These are phyloP conservation scores for Zele albiditarsus DNA, from an alignment of 2,888 invertebrate species.

Conservation along the genomic window DNA sequence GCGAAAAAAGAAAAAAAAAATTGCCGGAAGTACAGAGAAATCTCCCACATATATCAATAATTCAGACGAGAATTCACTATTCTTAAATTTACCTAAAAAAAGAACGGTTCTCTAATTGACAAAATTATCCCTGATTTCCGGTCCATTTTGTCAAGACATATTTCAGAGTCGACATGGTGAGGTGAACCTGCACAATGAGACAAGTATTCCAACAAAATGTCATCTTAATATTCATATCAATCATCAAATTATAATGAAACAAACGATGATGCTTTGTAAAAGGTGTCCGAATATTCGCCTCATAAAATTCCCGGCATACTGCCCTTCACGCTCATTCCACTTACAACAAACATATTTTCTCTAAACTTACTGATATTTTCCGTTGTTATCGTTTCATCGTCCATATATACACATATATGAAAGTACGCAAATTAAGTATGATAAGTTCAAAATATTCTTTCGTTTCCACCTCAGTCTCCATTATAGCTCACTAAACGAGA, in stretches of 20 bases:
- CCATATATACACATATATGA: constrained; percentile 47
- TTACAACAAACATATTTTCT: constrained; percentile 32
- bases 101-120: constrained; percentile 13
- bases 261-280: not conserved
- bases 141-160: constrained; percentile 46
- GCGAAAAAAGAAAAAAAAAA: not conserved
- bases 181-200: constrained; percentile 30
- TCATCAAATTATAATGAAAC: constrained; percentile 25
- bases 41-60: constrained; percentile 23
- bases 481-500: constrained; percentile 61
- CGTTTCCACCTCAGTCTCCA: constrained; percentile 48
- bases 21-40: not conserved
- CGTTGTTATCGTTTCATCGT: constrained; percentile 44
- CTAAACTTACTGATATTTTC: constrained; percentile 47
- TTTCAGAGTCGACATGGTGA: constrained; percentile 36
- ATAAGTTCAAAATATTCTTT: constrained; percentile 66
- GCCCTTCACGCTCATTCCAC: constrained; percentile 35
- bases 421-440: constrained; percentile 67
- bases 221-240: constrained; percentile 28
- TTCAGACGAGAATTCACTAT: constrained; percentile 45
- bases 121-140: constrained; percentile 54
- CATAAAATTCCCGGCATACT: not conserved
- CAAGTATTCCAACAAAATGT: constrained; percentile 21
- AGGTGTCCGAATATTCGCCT: constrained; percentile 15
- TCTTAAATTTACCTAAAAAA: constrained; percentile 9